Evolutionary conservation across 1,140 invertebrate genomes (phyloP), one percentile per base, ranked within the genome.

Genomic region (Pteromalus puparum): DNA sequence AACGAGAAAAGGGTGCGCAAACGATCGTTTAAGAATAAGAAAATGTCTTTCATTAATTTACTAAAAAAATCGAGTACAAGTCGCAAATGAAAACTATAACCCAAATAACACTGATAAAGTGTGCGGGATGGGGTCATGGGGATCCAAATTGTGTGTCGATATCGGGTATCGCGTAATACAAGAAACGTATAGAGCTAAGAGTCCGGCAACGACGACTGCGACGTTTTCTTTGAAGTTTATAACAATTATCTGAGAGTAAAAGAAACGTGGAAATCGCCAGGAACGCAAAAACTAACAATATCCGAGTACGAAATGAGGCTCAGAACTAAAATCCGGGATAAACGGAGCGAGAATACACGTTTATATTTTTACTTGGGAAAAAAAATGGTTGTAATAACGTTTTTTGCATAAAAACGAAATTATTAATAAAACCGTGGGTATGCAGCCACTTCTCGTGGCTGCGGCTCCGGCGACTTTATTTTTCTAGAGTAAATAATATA

Each of bases 1-100:
- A 10, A 26, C 48, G 26, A 83, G 15, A 77, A 42, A 21, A 42
- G 10, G 21, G 86, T 84, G 87, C 79, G 86, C 77, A 88, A 88
- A 78, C 86, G 88, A 89, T 87, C 87, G 87, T 88, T 10, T 88
- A 85, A 89, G 87, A 86, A 87, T 83, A 88, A 91, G 80, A 86
- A 90, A 89, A 90, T 86, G 91, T 92, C 90, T 92, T 92, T 92
- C 91, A 92, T 91, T 91, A 92, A 84, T 91, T 90, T 90, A 91
- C 89, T 89, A 87, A 89, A 91, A 85, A 89, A 84, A 78, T 73
- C 83, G 82, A 91, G 88, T 90, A 90, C 84, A 90, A 90, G 89
- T 88, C 85, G 86, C 84, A 83, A 89, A 88, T 70, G 30, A 53
- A 83, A 65, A 28, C 6, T 28, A 34, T 3, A 70, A 70, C 2